phyloP scores from a whole-genome alignment of 1,140 invertebrate genomes.

The Neodiprion virginianus region DNA sequence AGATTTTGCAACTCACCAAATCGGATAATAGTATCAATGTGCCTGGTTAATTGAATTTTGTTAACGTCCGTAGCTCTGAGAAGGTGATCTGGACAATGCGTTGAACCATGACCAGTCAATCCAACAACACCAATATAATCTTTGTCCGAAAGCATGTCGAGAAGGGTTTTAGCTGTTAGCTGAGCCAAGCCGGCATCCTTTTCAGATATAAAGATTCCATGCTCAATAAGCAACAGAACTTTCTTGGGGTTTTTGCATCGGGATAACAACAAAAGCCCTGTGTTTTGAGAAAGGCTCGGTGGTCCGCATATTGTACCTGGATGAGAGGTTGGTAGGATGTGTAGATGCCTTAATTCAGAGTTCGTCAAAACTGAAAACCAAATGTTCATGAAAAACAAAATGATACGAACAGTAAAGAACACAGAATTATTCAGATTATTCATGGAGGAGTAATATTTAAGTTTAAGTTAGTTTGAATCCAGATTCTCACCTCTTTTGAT shows the following conservation, averaged over 20 bases:
- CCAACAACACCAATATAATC: constrained; percentile 53
- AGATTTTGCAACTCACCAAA: constrained; percentile 36
- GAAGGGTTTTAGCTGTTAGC: constrained; percentile 54
- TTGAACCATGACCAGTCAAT: constrained; percentile 38
- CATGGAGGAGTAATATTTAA: too few species aligned
- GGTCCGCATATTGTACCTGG: constrained; percentile 55
- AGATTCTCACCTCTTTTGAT: constrained; percentile 45
- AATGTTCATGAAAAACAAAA: constrained; percentile 34
- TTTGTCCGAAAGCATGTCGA: constrained; percentile 54
- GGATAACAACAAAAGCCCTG: constrained; percentile 52
- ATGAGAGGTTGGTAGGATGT: constrained; percentile 49
- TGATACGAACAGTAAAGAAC: background rate
- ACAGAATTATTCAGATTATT: too few species aligned
- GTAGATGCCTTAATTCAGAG: constrained; percentile 54
- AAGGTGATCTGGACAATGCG: constrained; percentile 50
- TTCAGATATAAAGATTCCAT: constrained; percentile 53
- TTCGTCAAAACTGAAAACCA: constrained; percentile 43
- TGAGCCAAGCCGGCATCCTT: constrained; percentile 52
- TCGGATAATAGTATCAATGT: constrained; percentile 48
- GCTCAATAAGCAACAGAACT: constrained; percentile 53
- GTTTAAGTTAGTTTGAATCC: background rate
- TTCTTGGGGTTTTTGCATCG: constrained; percentile 54
- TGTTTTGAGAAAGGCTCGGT: constrained; percentile 50
- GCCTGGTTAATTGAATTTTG: constrained; percentile 51
- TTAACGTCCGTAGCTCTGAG: constrained; percentile 55